Evolutionary conservation across 2,797 vertebrate genomes (phyloP).

Genomic region (Microchirus variegatus): DNA sequence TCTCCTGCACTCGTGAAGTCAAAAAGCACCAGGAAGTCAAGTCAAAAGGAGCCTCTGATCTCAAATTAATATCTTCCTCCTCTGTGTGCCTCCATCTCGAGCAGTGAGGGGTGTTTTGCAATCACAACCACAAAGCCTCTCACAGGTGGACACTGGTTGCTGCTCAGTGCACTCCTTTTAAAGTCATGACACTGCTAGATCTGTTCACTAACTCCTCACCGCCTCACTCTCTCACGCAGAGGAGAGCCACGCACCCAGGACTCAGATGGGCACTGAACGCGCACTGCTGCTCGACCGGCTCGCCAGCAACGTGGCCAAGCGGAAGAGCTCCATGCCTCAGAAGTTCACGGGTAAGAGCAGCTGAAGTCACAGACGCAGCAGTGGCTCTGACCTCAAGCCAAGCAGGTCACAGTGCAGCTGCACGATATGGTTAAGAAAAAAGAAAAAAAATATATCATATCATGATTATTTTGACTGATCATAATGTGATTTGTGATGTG

Average conservation of each 20-base stretch:
- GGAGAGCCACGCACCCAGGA: conserved; percentile 84
- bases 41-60: conserved; percentile 56
- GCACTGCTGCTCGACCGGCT: conserved; percentile 92
- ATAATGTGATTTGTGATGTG: neutral
- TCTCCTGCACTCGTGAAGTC: conserved; percentile 52
- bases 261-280: conserved; percentile 90
- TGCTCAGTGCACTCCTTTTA: conserved; percentile 20
- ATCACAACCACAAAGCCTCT: conserved; percentile 12
- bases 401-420: neutral
- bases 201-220: too few relatives aligned
- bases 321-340: conserved; percentile 97
- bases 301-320: conserved; percentile 95
- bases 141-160: conserved; percentile 12
- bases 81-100: neutral
- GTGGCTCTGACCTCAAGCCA: neutral
- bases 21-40: conserved; percentile 67
- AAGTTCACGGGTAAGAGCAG: conserved; percentile 93
- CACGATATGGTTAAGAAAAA: too few relatives aligned
- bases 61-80: conserved; percentile 57
- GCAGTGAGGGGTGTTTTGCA: neutral
- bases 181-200: conserved; percentile 31
- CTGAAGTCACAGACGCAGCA: neutral
- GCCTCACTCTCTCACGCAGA: conserved; percentile 60
- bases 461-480: too few relatives aligned
- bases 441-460: too few relatives aligned